phyloP scores from a whole-genome alignment of 2,113 vertebrate species.

The Carollia perspicillata region DNA sequence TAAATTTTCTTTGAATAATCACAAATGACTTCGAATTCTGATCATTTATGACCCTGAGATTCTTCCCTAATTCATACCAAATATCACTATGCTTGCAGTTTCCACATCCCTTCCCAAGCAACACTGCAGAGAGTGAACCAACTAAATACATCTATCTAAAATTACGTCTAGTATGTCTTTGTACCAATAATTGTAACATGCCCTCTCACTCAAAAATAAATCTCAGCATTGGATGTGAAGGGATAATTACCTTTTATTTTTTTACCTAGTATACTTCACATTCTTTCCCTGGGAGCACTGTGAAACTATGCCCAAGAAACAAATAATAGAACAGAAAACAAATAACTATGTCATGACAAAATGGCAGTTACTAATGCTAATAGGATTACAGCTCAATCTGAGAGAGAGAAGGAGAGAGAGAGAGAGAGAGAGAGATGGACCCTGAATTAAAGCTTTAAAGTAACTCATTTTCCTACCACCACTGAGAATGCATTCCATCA shows the following conservation, averaged over 20 bases:
- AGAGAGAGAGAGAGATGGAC: background rate
- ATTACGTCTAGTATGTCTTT: background rate
- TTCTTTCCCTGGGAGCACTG: background rate
- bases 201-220: constrained; percentile 3
- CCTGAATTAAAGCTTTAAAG: background rate
- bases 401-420: background rate
- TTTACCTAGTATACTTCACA: background rate
- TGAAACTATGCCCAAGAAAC: background rate
- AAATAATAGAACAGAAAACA: background rate
- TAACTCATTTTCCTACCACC: constrained; percentile 5
- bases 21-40: background rate
- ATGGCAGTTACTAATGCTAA: background rate
- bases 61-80: background rate
- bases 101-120: too few relatives aligned
- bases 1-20: background rate
- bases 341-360: background rate
- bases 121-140: background rate
- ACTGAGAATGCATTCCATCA: background rate
- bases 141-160: background rate
- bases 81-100: background rate
- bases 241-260: background rate
- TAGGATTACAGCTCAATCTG: background rate
- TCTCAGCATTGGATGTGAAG: background rate
- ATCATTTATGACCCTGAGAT: background rate
- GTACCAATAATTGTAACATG: background rate